Percentiles rank a stretch among this genome's conserved stretches.
These are phyloP conservation scores for Butastur rufipennis DNA, from an alignment of 2,113 vertebrate genomes.

Conservation along the genomic window DNA sequence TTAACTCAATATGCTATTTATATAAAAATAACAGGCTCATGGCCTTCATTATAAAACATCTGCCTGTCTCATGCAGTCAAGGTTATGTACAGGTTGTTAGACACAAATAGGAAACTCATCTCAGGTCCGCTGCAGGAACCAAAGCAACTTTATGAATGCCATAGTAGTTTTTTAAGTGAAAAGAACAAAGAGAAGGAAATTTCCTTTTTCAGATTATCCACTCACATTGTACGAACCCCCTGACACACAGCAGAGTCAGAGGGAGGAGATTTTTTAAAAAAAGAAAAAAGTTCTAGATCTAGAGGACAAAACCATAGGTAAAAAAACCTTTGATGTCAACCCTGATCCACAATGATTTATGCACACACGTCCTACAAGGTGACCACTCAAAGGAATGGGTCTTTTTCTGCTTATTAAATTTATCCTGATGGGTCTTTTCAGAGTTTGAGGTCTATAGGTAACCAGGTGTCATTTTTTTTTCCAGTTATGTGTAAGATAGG, in stretches of 20 bases:
- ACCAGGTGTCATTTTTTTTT: neutral
- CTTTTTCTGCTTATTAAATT: neutral
- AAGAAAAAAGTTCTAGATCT: neutral
- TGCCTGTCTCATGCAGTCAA: neutral
- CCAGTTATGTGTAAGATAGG: neutral
- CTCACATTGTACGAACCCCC: neutral
- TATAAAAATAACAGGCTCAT: neutral
- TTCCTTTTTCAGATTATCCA: neutral
- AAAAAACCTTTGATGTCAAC: constrained; percentile 1
- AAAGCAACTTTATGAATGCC: neutral
- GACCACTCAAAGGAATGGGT: neutral
- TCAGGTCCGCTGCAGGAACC: neutral
- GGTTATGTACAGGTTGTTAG: neutral
- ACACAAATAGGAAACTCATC: neutral
- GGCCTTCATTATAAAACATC: constrained; percentile 25
- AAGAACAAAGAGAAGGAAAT: neutral
- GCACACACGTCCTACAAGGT: neutral
- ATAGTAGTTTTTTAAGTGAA: neutral
- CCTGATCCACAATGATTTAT: neutral
- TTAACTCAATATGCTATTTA: neutral
- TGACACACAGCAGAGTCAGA: neutral
- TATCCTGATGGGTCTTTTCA: neutral
- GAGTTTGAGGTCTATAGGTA: neutral
- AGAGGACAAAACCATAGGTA: neutral
- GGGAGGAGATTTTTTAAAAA: neutral